Conservation (phyloP, 2,113 vertebrate genomes). For the Hippopotamus amphibius region DNA sequence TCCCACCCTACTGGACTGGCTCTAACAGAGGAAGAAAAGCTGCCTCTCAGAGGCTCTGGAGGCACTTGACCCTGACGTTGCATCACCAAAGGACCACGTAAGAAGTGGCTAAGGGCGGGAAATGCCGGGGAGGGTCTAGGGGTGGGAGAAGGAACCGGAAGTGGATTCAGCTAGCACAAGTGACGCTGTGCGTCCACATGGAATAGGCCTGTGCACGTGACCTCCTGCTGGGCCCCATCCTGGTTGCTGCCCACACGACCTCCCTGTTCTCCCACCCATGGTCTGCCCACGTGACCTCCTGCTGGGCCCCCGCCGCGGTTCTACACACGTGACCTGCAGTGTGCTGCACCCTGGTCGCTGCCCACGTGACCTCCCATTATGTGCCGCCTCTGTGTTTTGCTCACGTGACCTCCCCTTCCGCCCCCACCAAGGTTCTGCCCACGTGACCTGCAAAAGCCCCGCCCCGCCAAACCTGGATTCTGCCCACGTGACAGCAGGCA, state of each 20-base stretch:
- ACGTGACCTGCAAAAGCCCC: too few species aligned
- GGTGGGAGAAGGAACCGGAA: neutral
- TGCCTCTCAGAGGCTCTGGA: neutral
- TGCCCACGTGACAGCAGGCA: neutral
- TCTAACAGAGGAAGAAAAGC: neutral
- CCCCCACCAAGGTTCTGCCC: too few species aligned
- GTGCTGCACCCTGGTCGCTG: too few species aligned
- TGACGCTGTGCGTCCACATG: accelerated
- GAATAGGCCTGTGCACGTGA: neutral
- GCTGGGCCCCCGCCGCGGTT: too few species aligned
- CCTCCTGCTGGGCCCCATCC: neutral
- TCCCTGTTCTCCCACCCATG: neutral
- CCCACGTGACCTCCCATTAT: too few species aligned
- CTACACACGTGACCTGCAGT: too few species aligned
- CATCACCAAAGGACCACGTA: neutral
- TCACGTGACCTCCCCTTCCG: too few species aligned
- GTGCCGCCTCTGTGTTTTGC: too few species aligned
- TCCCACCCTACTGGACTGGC: accelerated
- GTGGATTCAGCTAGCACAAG: neutral
- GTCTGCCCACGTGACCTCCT: neutral
- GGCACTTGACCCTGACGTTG: neutral
- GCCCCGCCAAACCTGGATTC: neutral
- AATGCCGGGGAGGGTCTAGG: neutral
- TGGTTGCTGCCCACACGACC: neutral
- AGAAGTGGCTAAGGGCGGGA: neutral